Conservation (phyloP, 35 echinoderm and acorn worm genomes). For the Ptychodera flava region DNA sequence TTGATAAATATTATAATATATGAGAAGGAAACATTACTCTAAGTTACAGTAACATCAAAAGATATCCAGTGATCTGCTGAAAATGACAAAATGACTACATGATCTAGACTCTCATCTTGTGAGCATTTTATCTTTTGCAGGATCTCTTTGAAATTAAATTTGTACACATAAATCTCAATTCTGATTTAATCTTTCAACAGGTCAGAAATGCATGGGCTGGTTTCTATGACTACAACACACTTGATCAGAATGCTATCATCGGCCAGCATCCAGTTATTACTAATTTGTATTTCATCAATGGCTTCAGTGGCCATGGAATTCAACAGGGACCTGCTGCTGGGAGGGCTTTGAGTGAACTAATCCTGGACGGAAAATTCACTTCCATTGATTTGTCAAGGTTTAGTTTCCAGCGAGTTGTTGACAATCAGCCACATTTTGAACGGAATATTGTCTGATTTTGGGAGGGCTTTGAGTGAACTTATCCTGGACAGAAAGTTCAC, state of each 20-base stretch:
- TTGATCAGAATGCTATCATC: slow-evolving; percentile 94
- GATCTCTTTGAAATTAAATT: too few species aligned
- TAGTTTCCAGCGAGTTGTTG: slow-evolving; percentile 64
- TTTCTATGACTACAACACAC: slow-evolving; percentile 93
- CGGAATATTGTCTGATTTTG: too few species aligned
- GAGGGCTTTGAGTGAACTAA: slow-evolving; percentile 55
- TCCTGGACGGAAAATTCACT: slow-evolving; percentile 40
- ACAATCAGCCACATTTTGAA: too few species aligned
- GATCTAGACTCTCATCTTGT: too few species aligned
- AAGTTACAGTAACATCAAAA: too few species aligned
- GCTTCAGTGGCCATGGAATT: slow-evolving; percentile 89
- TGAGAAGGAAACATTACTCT: too few species aligned
- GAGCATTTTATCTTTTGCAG: too few species aligned
- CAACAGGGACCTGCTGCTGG: slow-evolving; percentile 86
- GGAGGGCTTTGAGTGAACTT: slow-evolving; percentile 60
- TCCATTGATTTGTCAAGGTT: slow-evolving; percentile 58
- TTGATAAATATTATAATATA: too few species aligned
- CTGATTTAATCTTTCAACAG: slow-evolving; percentile 11
- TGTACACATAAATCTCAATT: neutral
- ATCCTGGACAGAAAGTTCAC: slow-evolving; percentile 42
- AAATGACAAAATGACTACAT: too few species aligned
- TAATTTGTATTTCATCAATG: slow-evolving; percentile 76
- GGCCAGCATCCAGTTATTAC: slow-evolving; percentile 59
- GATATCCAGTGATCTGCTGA: too few species aligned
- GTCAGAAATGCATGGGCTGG: slow-evolving; percentile 96